Base-by-base conservation (phyloP, 2,888 invertebrate genomes). In the Allophyes oxyacanthae region DNA sequence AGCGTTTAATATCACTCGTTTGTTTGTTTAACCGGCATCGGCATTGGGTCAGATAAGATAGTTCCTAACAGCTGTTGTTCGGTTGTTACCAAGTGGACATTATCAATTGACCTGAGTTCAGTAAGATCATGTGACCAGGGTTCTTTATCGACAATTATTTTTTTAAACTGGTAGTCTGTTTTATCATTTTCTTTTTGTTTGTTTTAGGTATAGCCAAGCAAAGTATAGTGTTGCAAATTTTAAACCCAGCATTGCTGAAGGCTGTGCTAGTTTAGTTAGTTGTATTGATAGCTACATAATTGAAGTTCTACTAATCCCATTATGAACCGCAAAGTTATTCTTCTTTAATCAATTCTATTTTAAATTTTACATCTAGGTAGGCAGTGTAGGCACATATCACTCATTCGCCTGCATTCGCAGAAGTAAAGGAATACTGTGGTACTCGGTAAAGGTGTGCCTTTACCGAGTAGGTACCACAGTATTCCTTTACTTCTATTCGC, bases 41-140 rank as follows among this genome's bases (percentile, higher is more conserved):
- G 62, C 75, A 75, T 73, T 70, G 51, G 60, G 53, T 72, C 51
- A 57, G 79, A 82, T 82, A 80, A 82, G 81, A 81, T 82, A 80
- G 71, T 64, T 52, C 46, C 50, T 52, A 72, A 78, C 77, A 81
- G 75, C 75, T 73, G 75, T 77, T 78, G 84, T 81, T 77, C 75
- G 72, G 75, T 77, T 78, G 84, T 81, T 77, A 45, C 78, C 75
- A 77, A 67, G 67, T 66, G 64, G 53, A 52, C 57, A 49, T 45
- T 75, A 74, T 78, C 75, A 64, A 67, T 43, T 78, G 80, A 72
- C 72, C 77, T 1, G 1, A 6, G 28, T 67, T 65, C 67, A 53
- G 38, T 60, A 49, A 67, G 69, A 75, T 64, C 61, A 49, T 57
- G 42, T 59, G 70, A 61, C 56, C 44, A 26, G 42, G 32, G 41